Percentiles rank a stretch among this genome's conserved stretches.
These are phyloP conservation scores for Slavum lentiscoides DNA, from an alignment of 2,888 invertebrate genomes.

Conservation along the genomic window DNA sequence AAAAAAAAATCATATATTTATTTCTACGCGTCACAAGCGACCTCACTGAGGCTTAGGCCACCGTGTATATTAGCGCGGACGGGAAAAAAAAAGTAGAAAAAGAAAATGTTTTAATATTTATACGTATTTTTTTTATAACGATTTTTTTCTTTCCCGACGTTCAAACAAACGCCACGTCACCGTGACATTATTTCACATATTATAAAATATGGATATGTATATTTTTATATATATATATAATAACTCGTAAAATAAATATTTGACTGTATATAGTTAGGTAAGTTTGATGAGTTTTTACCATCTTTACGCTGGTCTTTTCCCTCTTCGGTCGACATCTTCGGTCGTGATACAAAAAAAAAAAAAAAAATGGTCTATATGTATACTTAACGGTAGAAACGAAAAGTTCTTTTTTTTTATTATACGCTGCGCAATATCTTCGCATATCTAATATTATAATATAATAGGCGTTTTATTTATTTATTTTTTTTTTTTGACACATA, in stretches of 20 bases:
- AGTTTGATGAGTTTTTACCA: background rate
- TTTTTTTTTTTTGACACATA: too few relatives aligned
- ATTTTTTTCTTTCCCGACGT: background rate
- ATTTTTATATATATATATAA: background rate
- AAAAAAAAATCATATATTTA: too few relatives aligned
- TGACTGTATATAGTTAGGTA: background rate
- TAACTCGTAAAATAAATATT: constrained; percentile 10
- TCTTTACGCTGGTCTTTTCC: background rate
- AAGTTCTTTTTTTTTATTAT: background rate
- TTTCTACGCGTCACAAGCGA: too few relatives aligned
- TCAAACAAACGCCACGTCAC: background rate
- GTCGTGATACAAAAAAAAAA: background rate
- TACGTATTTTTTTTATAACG: background rate
- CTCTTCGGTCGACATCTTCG: background rate
- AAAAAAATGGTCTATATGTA: background rate
- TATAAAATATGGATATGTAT: background rate
- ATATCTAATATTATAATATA: too few relatives aligned
- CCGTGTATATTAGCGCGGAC: too few relatives aligned
- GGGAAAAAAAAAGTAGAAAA: too few relatives aligned
- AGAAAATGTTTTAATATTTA: background rate
- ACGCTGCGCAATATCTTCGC: too few relatives aligned
- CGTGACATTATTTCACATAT: background rate
- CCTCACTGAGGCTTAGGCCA: too few relatives aligned
- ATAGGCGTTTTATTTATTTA: too few relatives aligned
- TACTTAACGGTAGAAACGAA: background rate